These are phyloP conservation scores for Scolopax bukidnonensis DNA, from an alignment of 2,797 vertebrate species.

Conservation along the genomic window DNA sequence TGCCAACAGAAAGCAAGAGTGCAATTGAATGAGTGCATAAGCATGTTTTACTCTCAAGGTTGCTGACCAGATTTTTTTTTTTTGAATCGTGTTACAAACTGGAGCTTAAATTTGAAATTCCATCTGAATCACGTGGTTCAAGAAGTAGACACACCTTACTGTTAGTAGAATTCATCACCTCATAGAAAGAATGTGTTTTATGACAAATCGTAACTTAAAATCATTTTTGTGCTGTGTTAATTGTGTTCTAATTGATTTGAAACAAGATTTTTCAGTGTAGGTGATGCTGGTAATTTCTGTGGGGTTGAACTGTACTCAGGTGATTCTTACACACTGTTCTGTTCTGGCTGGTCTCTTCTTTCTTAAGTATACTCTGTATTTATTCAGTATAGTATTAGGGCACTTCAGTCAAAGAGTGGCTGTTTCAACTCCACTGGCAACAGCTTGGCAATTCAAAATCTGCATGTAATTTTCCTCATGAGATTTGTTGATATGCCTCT, in stretches of 20 bases:
- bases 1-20: not conserved
- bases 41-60: not conserved
- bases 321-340: not conserved
- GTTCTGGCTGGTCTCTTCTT: not conserved
- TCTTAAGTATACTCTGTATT: not conserved
- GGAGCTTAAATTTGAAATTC: not conserved
- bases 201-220: not conserved
- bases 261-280: not conserved
- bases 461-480: not conserved
- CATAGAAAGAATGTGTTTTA: not conserved
- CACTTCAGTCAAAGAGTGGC: not conserved
- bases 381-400: not conserved
- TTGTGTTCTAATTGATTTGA: not conserved
- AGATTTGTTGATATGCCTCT: not conserved
- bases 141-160: not conserved
- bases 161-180: not conserved
- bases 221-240: not conserved
- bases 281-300: not conserved
- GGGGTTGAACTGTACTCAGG: not conserved
- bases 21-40: not conserved
- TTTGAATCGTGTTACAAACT: not conserved
- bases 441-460: not conserved
- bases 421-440: not conserved
- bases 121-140: not conserved
- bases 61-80: not conserved